Conservation (phyloP, 2,113 vertebrate genomes). For the Anthoscopus minutus region DNA sequence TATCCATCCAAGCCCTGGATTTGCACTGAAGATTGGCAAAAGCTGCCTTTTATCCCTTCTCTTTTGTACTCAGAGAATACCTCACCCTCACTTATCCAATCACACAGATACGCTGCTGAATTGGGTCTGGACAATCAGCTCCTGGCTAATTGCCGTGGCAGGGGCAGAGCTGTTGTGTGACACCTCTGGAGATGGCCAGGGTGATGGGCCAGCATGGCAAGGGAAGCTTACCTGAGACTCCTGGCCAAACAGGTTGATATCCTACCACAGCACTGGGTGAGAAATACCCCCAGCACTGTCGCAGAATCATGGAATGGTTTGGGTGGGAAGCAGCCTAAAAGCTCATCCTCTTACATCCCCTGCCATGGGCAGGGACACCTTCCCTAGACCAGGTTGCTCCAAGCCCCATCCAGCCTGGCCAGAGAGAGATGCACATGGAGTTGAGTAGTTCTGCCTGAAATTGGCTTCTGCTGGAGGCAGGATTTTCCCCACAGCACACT, state of each 20-base stretch:
- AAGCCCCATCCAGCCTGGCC: neutral
- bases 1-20: neutral
- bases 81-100: neutral
- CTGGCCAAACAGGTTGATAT: neutral
- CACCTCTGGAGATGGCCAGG: neutral
- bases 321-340: neutral
- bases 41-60: neutral
- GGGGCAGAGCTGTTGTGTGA: neutral
- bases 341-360: neutral
- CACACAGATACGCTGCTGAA: neutral
- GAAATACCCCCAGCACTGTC: neutral
- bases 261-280: accelerated
- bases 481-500: neutral
- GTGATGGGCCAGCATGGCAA: accelerated
- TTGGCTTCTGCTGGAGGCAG: neutral
- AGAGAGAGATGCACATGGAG: accelerated
- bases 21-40: neutral
- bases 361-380: neutral
- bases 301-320: neutral
- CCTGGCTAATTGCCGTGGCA: neutral
- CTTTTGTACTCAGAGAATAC: neutral
- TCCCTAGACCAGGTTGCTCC: neutral
- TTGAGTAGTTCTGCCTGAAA: neutral
- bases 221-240: neutral
- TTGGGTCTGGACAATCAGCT: neutral